phyloP scores from a whole-genome alignment of 2,797 vertebrate genomes.

The Hybognathus amarus region DNA sequence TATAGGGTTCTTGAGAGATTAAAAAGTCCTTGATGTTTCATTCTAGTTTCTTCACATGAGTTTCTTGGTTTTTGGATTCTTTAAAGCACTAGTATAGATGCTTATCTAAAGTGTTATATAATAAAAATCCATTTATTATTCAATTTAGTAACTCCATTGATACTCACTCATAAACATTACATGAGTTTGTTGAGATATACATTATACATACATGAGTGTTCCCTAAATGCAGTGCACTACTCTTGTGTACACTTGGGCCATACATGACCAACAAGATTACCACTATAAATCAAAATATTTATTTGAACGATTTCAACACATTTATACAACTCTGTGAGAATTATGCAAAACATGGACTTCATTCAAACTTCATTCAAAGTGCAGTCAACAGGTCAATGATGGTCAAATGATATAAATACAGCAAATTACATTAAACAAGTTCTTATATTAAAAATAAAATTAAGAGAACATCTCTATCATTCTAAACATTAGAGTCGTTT shows the following conservation, averaged over 20 bases:
- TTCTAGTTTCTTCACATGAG: background rate
- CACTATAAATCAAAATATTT: constrained; percentile 17
- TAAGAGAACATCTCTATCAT: background rate
- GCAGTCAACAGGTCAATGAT: background rate
- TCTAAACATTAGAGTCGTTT: background rate
- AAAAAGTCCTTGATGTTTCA: background rate
- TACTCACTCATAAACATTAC: background rate
- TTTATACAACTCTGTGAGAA: background rate
- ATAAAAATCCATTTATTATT: background rate
- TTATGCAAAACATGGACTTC: constrained; percentile 6
- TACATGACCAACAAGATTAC: background rate
- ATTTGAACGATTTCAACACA: constrained; percentile 12
- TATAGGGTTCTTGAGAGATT: background rate
- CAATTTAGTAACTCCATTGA: background rate
- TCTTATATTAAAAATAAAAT: background rate
- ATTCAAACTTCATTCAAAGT: constrained; percentile 3
- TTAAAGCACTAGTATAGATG: background rate
- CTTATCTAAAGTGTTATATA: background rate
- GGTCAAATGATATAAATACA: background rate
- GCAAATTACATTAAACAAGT: background rate
- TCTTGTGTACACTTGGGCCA: background rate
- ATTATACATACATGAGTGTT: background rate
- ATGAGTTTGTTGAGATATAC: background rate
- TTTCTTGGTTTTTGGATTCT: background rate
- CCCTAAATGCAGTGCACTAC: background rate